Base-by-base conservation (phyloP, 1,140 invertebrate species). In the Lysiphlebus fabarum region DNA sequence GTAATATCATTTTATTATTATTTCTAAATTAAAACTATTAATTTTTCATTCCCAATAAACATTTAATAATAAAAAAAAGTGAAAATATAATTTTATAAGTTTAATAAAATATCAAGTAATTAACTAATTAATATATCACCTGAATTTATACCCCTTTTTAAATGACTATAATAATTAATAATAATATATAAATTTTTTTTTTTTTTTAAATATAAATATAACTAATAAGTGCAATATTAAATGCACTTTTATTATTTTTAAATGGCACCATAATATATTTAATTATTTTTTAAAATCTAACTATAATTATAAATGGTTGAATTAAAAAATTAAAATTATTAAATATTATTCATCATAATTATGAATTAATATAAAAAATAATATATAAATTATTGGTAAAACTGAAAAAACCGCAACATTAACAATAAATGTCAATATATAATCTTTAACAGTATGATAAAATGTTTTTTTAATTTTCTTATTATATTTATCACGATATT, bases 351-450 rank as follows among this genome's bases (percentile, higher is more conserved):
- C 45, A 36, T 44, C 26, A 7, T 26, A 2, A 2, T 41, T 53
- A 26, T 62, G 58, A 56, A 64, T 17, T 40, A 59, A 67, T 57
- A 62, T 53, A 44, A 67, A 67, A 14, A 67, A 49, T 6, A 40
- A 42, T 44, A 67, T 58, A 54, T 67, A 67, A 33, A 48, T 40
- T 8, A 54, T 40, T 48, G 65, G 65, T 37, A 67, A 36, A 37
- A 67, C 51, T 5, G 54, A 34, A 45, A 67, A 59, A 8, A 67
- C 53, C 12, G 62, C 3, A 34, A 67, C 14, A 65, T 67, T 65
- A 34, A 49, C 51, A n/a, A 63, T 2, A 9, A 65, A 14, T 33
- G 8, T 48, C 0, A 64, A 4, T 7, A 51, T 41, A 38, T 57
- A 53, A 54, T 59, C 37, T 33, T 34, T 55, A n/a, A 60, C 10